Evolutionary conservation across 2,888 invertebrate species (phyloP), one percentile per base, ranked within the genome.

Genomic region (Hyposoter dolosus): DNA sequence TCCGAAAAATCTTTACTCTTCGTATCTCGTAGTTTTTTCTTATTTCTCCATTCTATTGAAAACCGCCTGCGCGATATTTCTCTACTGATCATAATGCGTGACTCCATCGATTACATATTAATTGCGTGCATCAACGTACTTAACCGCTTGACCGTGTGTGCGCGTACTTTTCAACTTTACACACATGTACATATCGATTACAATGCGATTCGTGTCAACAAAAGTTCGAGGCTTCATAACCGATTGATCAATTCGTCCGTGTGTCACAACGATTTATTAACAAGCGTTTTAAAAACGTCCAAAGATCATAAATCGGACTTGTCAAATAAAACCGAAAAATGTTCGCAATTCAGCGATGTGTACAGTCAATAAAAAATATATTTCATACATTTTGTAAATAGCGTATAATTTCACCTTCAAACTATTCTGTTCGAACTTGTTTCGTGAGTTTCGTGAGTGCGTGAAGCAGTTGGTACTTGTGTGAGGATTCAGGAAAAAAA

Each of bases 231-330:
- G 60, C 72, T 77, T 35, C 23, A 60, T 69, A 17, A 60, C 35
- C 85, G 53, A 83, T 83, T 68, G 50, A 77, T 76, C 83, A 47
- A 85, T 85, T 74, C n/a, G 47, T 65, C 10, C 23, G 40, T 79
- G 40, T 79, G 40, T 47, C 40, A 19, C n/a, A 6, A 17, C 45
- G 40, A 35, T 68, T 5, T 40, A 43, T 68, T 53, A 77, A 35
- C 69, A 45, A 60, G 47, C 17, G 47, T 28, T 56, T 56, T 4
- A 56, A 12, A 12, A 28, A 60, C 60, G 28, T 40, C 35, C 35
- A 23, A 56, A 12, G 23, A 28, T 28, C 28, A 28, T 60, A 60
- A 10, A 28, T 60, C 15, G 28, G 15, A 60, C 15, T 60, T 15
- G 28, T 60, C 5, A 28, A 60, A 6, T 3, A 60, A 12, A 60